phyloP scores from a whole-genome alignment of 2,888 invertebrate genomes.

The Dicycla oo region DNA sequence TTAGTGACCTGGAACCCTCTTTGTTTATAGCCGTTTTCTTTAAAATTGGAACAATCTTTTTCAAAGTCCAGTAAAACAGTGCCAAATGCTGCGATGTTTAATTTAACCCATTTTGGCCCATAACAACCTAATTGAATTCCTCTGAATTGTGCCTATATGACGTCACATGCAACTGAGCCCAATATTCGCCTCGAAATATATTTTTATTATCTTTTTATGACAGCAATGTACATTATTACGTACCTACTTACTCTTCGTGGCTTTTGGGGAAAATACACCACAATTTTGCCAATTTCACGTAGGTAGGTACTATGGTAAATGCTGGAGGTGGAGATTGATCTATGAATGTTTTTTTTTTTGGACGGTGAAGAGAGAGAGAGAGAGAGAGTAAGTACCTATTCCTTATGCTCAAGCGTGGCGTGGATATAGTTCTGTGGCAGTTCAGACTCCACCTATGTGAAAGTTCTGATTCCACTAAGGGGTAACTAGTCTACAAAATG shows the following conservation, averaged over 20 bases:
- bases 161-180: not conserved
- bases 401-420: not conserved
- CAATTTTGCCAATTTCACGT: not conserved
- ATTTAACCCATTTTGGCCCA: not conserved
- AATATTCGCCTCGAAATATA: not conserved
- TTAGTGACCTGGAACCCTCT: not conserved
- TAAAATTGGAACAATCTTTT: not conserved
- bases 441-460: no score
- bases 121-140: conserved; percentile 1
- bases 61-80: not conserved
- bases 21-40: not conserved
- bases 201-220: conserved; percentile 26
- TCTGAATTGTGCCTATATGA: not conserved
- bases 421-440: no score
- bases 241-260: not conserved
- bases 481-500: no score
- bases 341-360: not conserved
- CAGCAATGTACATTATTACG: not conserved
- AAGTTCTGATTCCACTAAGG: no score
- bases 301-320: no score
- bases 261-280: not conserved
- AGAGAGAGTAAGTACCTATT: no score
- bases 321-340: not conserved
- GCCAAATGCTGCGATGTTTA: not conserved
- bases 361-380: not conserved